These are phyloP conservation scores for Andrena bicolor DNA, from an alignment of 2,888 invertebrate species.

Conservation along the genomic window DNA sequence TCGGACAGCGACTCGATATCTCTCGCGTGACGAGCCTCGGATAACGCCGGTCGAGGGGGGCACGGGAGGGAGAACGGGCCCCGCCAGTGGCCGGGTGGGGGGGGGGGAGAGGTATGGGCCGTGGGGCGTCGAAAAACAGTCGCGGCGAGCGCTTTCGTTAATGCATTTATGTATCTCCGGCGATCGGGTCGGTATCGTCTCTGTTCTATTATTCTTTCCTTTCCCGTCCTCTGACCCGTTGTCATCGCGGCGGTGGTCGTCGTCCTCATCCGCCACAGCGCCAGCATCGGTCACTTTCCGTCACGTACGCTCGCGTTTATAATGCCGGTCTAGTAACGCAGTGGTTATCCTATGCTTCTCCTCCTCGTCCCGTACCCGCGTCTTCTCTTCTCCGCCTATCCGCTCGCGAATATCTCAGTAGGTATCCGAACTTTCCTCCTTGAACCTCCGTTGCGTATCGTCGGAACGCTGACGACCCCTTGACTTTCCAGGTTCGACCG, in stretches of 20 bases:
- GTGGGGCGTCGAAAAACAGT: constrained; percentile 45
- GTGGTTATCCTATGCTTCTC: too few relatives aligned
- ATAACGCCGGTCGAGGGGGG: constrained; percentile 13
- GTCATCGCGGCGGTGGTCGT: not conserved
- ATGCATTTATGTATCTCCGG: constrained; percentile 82
- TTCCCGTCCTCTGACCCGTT: not conserved
- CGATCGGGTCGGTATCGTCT: constrained; percentile 63
- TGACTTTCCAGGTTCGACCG: constrained; percentile 48
- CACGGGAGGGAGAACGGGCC: not conserved
- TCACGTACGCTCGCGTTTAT: not conserved
- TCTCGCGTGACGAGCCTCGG: constrained; percentile 27
- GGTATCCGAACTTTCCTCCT: too few relatives aligned
- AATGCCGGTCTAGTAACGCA: not conserved
- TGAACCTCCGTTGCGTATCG: constrained; percentile 61
- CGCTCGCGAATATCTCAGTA: constrained; percentile 33
- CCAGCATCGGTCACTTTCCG: constrained; percentile 12
- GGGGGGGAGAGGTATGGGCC: not conserved
- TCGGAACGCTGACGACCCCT: constrained; percentile 7
- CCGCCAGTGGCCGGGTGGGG: not conserved
- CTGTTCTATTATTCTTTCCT: constrained; percentile 28
- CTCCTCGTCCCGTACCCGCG: not conserved
- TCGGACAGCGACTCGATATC: constrained; percentile 61
- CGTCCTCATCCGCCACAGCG: constrained; percentile 21
- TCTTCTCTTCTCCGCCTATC: not conserved
- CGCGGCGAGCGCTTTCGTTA: constrained; percentile 62